Base-by-base conservation (phyloP, 2,888 invertebrate species). In the Crocallis elinguaria region DNA sequence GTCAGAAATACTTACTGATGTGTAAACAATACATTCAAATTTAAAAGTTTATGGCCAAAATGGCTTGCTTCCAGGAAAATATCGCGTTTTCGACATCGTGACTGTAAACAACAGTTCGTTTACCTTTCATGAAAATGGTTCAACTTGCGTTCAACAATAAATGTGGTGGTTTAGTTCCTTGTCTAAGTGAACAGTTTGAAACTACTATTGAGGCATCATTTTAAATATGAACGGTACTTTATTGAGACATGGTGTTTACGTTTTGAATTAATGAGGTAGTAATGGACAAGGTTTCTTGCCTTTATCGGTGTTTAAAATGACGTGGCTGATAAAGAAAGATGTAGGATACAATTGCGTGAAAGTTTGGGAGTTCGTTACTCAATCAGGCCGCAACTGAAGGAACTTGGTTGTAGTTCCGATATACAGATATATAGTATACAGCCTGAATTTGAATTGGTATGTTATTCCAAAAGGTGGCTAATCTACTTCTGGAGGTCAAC, bases 91-190 rank as follows among this genome's bases (percentile, higher is more conserved):
- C 53, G 29, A 21, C 43, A 44, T 48, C 37, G 42, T 36, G 52
- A 14, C 35, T 12, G 49, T 53, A 54, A 60, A 65, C 44, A 55
- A 39, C 27, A 52, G 61, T 61, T 60, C 67, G 33, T 63, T 63
- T 54, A 62, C 57, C 63, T 62, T 48, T 21, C 29, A 39, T 23
- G 23, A 36, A 39, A 46, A 21, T 25, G 19, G 41, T 23, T 11
- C 36, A 21, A 49, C 42, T 50, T 49, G 11, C 30, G 37, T 43
- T 36, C 25, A 42, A 49, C 6, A 30, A 36, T 44, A 33, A 27
- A 46, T 30, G 29, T 13, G 33, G 11, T 4, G 7, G 29, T n/a
- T 49, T 37, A 30, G 19, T 17, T 30, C 42, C 23, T 23, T 32
- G 37, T 44, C 32, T 3, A 32, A 25, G 43, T 38, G 9, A 41